Base-by-base conservation (phyloP, 2,113 vertebrate species). In the Aplodontia rufa region DNA sequence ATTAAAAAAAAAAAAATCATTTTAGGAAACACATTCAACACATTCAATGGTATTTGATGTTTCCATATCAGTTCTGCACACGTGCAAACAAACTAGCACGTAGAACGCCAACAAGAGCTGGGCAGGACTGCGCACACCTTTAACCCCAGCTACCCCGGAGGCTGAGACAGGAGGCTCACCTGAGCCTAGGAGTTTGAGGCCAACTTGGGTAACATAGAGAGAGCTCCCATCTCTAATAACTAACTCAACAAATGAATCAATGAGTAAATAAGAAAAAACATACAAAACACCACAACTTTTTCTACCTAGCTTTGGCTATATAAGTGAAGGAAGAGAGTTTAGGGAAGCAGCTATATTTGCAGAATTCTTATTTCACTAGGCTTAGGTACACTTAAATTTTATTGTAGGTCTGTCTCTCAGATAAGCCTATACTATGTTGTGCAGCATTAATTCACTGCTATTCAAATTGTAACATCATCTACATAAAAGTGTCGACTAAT, bases 1-100 rank as follows among this genome's bases (percentile, higher is more conserved):
- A 94, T 93, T 97, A 92, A 81, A 97, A 83, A 83, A 97, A 53
- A 85, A 90, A 83, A 88, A 17, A 69, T 5, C 42, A 58, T 93
- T 94, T 66, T 93, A 42, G 49, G 87, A 79, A 86, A 89, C 40
- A 28, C 10, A 95, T 60, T 95, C 93, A 86, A 89, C 40, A 28
- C 10, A 95, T 60, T 95, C 93, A 71, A 84, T 51, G 17, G 11
- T 49, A 22, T 40, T 86, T 81, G 28, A 93, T 22, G 3, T 79
- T 84, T 90, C 75, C 35, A 49, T 45, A 26, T 92, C 60, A 72
- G 80, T 68, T 92, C 16, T 69, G 68, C 32, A 69, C 2, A 82
- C 20, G 55, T 19, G 19, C 51, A 86, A 93, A 89, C n/a, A 93
- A 88, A 74, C 24, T n/a, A n/a, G n/a, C n/a, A n/a, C n/a, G n/a